These are phyloP conservation scores for Sebastes hubbsi DNA, from an alignment of 2,797 vertebrate species.

Conservation along the genomic window DNA sequence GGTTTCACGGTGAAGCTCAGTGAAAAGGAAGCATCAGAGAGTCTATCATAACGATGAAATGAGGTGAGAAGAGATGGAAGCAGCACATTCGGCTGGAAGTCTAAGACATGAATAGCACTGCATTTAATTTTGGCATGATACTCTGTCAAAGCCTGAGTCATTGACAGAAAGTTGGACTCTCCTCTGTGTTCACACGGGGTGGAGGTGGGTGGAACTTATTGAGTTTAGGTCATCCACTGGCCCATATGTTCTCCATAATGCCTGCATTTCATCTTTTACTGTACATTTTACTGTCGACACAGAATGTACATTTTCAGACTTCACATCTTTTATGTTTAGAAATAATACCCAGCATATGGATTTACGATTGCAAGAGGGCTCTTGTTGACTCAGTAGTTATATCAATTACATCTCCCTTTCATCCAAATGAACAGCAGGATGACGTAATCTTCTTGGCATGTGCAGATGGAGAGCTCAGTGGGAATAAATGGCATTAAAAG, in stretches of 20 bases:
- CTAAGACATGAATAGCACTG: slow-evolving; percentile 18
- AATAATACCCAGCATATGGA: background rate
- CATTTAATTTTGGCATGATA: slow-evolving; percentile 33
- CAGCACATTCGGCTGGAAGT: slow-evolving; percentile 33
- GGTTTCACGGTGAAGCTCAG: background rate
- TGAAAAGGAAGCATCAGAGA: slow-evolving; percentile 1
- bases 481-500: background rate
- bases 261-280: background rate
- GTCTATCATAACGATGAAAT: slow-evolving; percentile 48
- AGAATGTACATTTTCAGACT: background rate
- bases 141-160: slow-evolving; percentile 38
- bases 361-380: background rate
- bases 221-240: slow-evolving; percentile 4
- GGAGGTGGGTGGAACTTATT: background rate
- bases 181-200: background rate
- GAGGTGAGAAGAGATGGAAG: slow-evolving; percentile 42
- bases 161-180: slow-evolving; percentile 36
- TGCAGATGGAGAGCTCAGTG: background rate
- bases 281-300: background rate
- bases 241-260: background rate
- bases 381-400: background rate
- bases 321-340: background rate
- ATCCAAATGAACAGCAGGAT: background rate
- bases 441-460: background rate
- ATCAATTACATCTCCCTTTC: background rate